A percentile compares a stretch with the other conserved stretches of the same genome.
Conservation (phyloP, 2,113 vertebrate species). For the Apeltes quadracus region DNA sequence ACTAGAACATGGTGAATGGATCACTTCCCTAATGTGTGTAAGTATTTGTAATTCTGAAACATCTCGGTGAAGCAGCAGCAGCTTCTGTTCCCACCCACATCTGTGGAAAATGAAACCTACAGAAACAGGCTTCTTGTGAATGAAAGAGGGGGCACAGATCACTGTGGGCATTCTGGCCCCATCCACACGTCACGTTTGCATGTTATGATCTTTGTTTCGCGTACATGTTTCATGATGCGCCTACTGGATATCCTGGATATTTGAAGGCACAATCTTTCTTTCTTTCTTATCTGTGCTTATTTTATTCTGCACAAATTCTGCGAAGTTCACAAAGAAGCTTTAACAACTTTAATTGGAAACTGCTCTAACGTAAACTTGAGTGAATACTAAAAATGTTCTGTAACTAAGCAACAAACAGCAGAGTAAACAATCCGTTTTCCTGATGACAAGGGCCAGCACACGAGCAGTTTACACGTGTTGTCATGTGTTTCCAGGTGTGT, state of each 20-base stretch:
- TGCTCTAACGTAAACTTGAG: background rate
- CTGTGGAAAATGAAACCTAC: constrained; percentile 5
- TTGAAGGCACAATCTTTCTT: background rate
- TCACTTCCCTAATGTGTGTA: background rate
- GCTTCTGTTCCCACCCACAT: background rate
- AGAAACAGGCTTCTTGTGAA: constrained; percentile 1
- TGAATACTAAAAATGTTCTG: background rate
- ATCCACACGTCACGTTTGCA: background rate
- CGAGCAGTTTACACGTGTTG: background rate
- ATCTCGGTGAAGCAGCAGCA: background rate
- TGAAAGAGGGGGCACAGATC: constrained; percentile 14
- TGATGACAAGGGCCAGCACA: background rate
- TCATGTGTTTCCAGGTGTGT: background rate
- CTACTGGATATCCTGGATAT: background rate
- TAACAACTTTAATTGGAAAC: background rate
- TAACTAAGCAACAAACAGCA: background rate
- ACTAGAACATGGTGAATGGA: background rate
- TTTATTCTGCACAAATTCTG: constrained; percentile 1
- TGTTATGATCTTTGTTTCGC: too few relatives aligned
- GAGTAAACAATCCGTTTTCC: background rate
- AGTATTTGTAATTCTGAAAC: constrained; percentile 5
- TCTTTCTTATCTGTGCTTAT: background rate
- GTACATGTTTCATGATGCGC: background rate
- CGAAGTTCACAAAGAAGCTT: too few relatives aligned
- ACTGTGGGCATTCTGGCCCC: constrained; percentile 27